A percentile compares a stretch with the other conserved stretches of the same genome.
Evolutionary conservation across 2,888 invertebrate genomes (phyloP).

Genomic region (Brassicogethes aeneus): DNA sequence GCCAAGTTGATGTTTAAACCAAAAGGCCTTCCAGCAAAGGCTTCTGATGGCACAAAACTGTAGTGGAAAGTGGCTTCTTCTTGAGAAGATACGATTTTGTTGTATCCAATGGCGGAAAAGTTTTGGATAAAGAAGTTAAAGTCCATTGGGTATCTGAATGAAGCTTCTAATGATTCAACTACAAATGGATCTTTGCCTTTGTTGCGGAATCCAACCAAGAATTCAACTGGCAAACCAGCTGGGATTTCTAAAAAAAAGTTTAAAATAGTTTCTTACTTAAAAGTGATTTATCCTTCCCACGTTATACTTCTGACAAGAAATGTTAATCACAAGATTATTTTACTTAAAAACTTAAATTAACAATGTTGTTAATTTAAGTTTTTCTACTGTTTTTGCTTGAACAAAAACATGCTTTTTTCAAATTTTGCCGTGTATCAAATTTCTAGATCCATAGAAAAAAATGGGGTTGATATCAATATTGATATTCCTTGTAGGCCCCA

Average conservation of each 20-base stretch:
- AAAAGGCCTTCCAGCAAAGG: conserved; percentile 94
- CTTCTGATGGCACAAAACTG: conserved; percentile 89
- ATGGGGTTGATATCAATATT: too few species aligned
- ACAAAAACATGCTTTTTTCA: too few species aligned
- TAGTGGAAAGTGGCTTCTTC: conserved; percentile 94
- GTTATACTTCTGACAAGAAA: too few species aligned
- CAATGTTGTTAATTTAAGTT: too few species aligned
- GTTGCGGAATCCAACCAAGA: conserved; percentile 93
- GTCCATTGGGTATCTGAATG: conserved; percentile 98
- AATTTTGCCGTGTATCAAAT: too few species aligned
- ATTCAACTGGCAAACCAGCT: conserved; percentile 87
- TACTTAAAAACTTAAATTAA: conserved; percentile 4
- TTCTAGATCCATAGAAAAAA: too few species aligned
- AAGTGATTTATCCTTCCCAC: too few species aligned
- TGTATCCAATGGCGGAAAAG: conserved; percentile 85
- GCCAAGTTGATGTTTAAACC: conserved; percentile 88
- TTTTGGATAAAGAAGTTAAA: conserved; percentile 98
- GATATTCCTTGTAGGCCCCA: too few species aligned
- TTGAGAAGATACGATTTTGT: conserved; percentile 78
- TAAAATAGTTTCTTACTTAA: too few species aligned
- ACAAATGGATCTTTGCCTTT: conserved; percentile 86
- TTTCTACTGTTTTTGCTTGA: too few species aligned
- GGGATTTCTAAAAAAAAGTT: conserved; percentile 66
- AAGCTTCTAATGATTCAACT: conserved; percentile 90
- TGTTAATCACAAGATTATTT: conserved; percentile 11